Evolutionary conservation across 2,797 vertebrate species (phyloP), one percentile per base, ranked within the genome.

Genomic region (Hafferia zeledoni): DNA sequence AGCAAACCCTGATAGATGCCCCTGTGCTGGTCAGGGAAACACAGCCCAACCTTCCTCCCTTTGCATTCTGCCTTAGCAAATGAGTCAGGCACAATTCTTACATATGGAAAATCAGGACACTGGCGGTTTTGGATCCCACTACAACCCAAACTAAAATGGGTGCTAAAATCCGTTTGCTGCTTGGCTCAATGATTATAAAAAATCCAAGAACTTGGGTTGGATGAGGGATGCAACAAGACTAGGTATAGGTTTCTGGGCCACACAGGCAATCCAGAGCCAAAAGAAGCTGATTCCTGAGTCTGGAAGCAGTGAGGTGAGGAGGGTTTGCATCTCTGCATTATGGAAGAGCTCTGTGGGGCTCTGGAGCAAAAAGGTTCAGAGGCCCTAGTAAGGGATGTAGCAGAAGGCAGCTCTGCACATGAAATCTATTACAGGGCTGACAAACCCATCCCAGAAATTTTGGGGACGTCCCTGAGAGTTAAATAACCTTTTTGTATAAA

Each of bases 81-180:
- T 30, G 46, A 77, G 59, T 11, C n/a, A 24, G 55, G 27, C n/a
- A 72, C 55, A 31, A 63, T 20, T 46, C 9, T 82, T 24, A 13
- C 0, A 0, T 3, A 1, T 16, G 72, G 41, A 77, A 93, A 88
- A 67, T 10, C 17, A 33, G 39, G 43, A 65, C 30, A 17, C 8
- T 6, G 6, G 23, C 0, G 0, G 8, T 5, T 87, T 60, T 1
- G 0, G 19, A 53, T 53, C 17, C 15, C 25, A 63, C 55, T 46
- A 11, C 30, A 69, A 30, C 3, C n/a, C 52, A 39, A n/a, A 10
- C 0, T 7, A 50, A 55, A 46, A 64, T 19, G 39, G 16, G 0
- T 13, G 18, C 19, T 44, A 30, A 71, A 87, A 53, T 16, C 27
- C 6, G 23, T 6, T 65, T 6, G 2, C 9, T 0, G 0, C 27